Evolutionary conservation across 2,113 vertebrate species (phyloP).

Genomic region (cat (Felis catus)): F.catus_Fca126_mat1.0 CM031417.1:59341501-59342000

Average conservation of each 20-base stretch:
- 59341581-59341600: neutral
- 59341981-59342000: neutral
- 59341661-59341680: neutral
- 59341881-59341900: neutral
- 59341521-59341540: neutral
- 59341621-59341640: neutral
- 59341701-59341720: neutral
- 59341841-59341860: neutral
- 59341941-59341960: neutral
- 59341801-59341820: neutral
- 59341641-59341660: neutral
- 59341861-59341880: conserved; percentile 22
- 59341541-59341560: conserved; percentile 7
- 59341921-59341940: neutral
- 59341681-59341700: neutral
- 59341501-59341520: neutral
- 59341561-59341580: neutral
- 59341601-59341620: neutral
- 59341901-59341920: neutral
- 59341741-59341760: conserved; percentile 2
- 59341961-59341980: neutral
- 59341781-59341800: neutral
- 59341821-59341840: neutral
- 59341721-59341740: neutral
- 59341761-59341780: neutral